Percentiles rank a stretch among this genome's conserved stretches.
Conservation (phyloP, 1,140 invertebrate species). For the Branchinecta lindahli region DNA sequence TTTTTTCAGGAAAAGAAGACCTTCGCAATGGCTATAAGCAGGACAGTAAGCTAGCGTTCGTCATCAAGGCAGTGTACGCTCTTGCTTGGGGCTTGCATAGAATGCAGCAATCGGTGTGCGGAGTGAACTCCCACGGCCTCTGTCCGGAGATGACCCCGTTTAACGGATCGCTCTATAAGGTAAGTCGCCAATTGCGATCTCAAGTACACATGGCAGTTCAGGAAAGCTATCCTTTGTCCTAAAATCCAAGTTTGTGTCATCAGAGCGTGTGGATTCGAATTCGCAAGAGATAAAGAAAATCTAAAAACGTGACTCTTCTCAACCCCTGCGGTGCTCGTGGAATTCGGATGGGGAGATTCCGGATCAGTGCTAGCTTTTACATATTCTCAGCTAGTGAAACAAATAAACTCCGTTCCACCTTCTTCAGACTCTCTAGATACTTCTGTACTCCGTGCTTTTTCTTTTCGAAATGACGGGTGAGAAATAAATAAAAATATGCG, state of each 20-base stretch:
- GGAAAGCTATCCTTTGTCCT: not conserved
- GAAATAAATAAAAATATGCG: no score
- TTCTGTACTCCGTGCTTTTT: no score
- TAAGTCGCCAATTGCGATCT: slow-evolving; percentile 21
- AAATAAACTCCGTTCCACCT: no score
- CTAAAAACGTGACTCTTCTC: no score
- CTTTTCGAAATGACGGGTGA: no score
- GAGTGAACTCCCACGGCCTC: slow-evolving; percentile 33
- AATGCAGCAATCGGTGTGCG: slow-evolving; percentile 40
- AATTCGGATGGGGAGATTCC: no score
- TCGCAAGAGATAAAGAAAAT: no score
- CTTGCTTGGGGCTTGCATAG: slow-evolving; percentile 48
- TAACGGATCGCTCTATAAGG: slow-evolving; percentile 44
- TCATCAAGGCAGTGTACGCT: slow-evolving; percentile 52
- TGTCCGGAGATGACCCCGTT: slow-evolving; percentile 46
- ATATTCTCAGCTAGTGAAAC: no score
- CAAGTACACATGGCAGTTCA: not conserved
- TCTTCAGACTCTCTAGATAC: no score
- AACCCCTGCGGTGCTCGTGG: no score
- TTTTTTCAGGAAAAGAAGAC: slow-evolving; percentile 35
- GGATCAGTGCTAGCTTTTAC: no score
- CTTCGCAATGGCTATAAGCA: slow-evolving; percentile 41
- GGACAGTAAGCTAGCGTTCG: slow-evolving; percentile 60
- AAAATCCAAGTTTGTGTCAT: not conserved
- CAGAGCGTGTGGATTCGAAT: no score